Base-by-base conservation (phyloP, 2,888 invertebrate genomes). In the Cloeon dipterum region DNA sequence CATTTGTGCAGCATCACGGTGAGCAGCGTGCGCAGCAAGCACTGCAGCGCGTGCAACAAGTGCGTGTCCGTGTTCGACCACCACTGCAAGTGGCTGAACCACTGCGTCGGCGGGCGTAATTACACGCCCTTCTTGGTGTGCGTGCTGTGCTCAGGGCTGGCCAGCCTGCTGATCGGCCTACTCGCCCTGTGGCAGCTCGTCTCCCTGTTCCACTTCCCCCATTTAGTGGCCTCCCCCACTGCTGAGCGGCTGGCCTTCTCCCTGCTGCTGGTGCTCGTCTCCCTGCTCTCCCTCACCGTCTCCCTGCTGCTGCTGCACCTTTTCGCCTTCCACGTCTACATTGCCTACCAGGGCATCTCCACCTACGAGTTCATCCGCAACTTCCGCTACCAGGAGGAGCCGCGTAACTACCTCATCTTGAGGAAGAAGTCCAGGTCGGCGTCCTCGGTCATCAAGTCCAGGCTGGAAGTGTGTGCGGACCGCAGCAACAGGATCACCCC, bases 41-140 rank as follows among this genome's bases (percentile, higher is more conserved):
- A 96, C 56, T 96, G 96, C 56, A 78, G 83, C 48, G 70, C 85
- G 46, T 96, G 96, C 62, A 96, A 96, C 65, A 96, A 96, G 66
- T 96, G 96, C 59, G 82, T 96, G 36, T 73, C 75, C 11, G 68
- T 72, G 40, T 96, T 96, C 58, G 94, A 96, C 56, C 94, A 94
- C 57, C 94, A 96, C 58, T 96, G 94, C 65, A 89, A 91, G 65
- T 96, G 96, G 94, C 65, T 96, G 46, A 96, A 96, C 63, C 93
- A 89, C 58, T 96, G 96, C 61, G 73, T 96, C 42, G 96, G 96
- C 7, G 70, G 70, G 32, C 65, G 86, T 46, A 94, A 93, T 57
- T 94, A 93, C 64, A 67, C 65, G 32, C 70, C 75, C 20, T 88
- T 88, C 56, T 65, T 85, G 45, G 70, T 74, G 53, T 78, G 81